These are phyloP conservation scores for Cephonodes hylas DNA, from an alignment of 2,888 invertebrate genomes.

Conservation along the genomic window DNA sequence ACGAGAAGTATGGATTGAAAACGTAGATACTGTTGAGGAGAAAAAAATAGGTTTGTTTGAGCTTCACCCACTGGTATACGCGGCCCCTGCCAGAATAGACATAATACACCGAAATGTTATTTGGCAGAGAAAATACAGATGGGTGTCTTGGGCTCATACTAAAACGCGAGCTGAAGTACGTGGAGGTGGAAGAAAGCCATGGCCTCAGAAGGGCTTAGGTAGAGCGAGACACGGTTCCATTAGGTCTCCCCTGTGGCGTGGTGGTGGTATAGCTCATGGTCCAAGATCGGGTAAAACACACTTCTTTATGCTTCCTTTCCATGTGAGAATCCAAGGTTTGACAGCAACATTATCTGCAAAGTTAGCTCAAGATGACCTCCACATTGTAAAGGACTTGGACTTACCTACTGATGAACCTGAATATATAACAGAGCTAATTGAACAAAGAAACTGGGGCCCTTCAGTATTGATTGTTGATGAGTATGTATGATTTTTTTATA, in stretches of 20 bases:
- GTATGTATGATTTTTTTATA: conserved; percentile 81
- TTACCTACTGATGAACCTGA: conserved; percentile 90
- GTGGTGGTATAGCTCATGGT: conserved; percentile 93
- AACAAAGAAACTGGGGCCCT: conserved; percentile 96
- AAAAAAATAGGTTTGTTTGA: conserved; percentile 91
- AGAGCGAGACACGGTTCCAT: conserved; percentile 95
- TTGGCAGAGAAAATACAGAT: conserved; percentile 92
- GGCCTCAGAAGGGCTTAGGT: conserved; percentile 98
- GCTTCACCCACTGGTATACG: conserved; percentile 94
- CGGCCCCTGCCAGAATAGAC: conserved; percentile 90
- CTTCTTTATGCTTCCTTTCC: conserved; percentile 96
- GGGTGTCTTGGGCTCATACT: conserved; percentile 89
- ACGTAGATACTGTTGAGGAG: conserved; percentile 87
- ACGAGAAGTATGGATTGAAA: conserved; percentile 93
- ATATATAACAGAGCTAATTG: conserved; percentile 90
- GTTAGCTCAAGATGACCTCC: conserved; percentile 96
- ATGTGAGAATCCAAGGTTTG: conserved; percentile 88
- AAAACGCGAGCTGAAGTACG: conserved; percentile 91
- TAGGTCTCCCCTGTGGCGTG: conserved; percentile 91
- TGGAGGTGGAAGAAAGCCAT: conserved; percentile 96
- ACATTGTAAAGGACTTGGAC: conserved; percentile 92
- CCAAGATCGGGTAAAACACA: conserved; percentile 94
- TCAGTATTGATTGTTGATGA: conserved; percentile 96
- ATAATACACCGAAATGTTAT: conserved; percentile 90
- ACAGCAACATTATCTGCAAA: conserved; percentile 93